Evolutionary conservation across 2,888 invertebrate species (phyloP), one percentile per base, ranked within the genome.

Genomic region (Sesia apiformis): DNA sequence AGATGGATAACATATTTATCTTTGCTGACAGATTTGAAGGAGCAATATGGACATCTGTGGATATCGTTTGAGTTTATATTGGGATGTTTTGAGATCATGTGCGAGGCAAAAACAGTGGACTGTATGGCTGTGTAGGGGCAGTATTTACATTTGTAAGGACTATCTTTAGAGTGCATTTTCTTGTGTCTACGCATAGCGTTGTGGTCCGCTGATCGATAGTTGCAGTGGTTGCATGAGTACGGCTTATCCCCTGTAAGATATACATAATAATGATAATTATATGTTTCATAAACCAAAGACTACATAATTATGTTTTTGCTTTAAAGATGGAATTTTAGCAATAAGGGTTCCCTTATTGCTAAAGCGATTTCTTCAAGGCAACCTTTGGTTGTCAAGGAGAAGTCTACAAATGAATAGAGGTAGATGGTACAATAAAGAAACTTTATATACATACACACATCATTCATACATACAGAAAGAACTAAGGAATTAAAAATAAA

Each of bases 101-200:
- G 96, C 38, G 92, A 88, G 66, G 96, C 93, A 75, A 94, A 95
- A 0, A 93, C 91, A 4, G 93, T 93, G 55, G 95, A 94, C 76
- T 96, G 95, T 62, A 97, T 96, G 64, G 94, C 93, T 6, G 93
- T 92, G 77, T 96, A 96, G 0, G 93, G 90, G 69, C 97, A 97
- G 70, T 93, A 92, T 51, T 93, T 92, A 71, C 97, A 97, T 63
- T 93, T 92, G 79, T 97, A 97, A 0, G 92, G 92, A 65, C 92
- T 93, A 52, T 93, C 91, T 8, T 95, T 94, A 4, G 94, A 92
- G 76, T 97, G 96, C 6, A 92, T 90, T 81, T 93, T 92, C 66
- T 94, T 93, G 78, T 97, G 97, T 3, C 96, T 90, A 39, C 96
- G 88, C 61, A 96, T 86, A 0, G 96, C 93, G 76, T 96, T 96